A percentile compares a stretch with the other conserved stretches of the same genome.
Conservation (phyloP, 2,113 vertebrate species). For the Leptobrachium leishanense region DNA sequence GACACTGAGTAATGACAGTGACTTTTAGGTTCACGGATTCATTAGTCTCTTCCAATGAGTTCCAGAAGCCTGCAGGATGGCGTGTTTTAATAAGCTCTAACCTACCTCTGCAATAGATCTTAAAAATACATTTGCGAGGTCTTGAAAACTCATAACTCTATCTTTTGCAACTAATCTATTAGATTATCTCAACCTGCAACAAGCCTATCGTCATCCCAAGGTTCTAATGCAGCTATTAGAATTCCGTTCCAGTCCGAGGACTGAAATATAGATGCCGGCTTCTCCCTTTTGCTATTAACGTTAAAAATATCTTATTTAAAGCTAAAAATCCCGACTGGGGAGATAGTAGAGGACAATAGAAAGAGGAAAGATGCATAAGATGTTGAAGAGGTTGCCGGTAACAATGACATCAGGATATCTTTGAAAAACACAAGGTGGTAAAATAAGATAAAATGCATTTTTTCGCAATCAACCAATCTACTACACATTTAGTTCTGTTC, state of each 20-base stretch:
- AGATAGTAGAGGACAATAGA: constrained; percentile 17
- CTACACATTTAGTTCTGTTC: constrained; percentile 13
- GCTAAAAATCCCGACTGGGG: constrained; percentile 23
- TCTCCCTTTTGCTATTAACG: constrained; percentile 29
- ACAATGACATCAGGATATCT: constrained; percentile 7
- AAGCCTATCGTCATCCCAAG: constrained; percentile 7
- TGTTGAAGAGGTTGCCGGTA: constrained; percentile 21
- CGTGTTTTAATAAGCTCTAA: constrained; percentile 37
- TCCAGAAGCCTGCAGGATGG: constrained; percentile 1
- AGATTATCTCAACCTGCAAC: constrained; percentile 37
- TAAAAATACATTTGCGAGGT: constrained; percentile 21
- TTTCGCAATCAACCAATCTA: constrained; percentile 10
- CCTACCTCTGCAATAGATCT: constrained; percentile 28
- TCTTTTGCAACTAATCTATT: constrained; percentile 32
- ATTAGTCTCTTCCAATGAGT: constrained; percentile 36
- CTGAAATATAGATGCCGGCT: constrained; percentile 15
- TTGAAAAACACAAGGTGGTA: constrained; percentile 11
- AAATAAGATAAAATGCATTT: neutral
- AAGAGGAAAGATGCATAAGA: neutral
- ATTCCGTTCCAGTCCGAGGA: constrained; percentile 2
- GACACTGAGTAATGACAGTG: constrained; percentile 22
- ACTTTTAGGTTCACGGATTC: constrained; percentile 36
- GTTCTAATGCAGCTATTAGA: constrained; percentile 29
- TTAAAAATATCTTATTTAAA: constrained; percentile 25
- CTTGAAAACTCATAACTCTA: constrained; percentile 25